These are phyloP conservation scores for Torymus aiolomorphi DNA, from an alignment of 2,888 invertebrate species.

Conservation along the genomic window DNA sequence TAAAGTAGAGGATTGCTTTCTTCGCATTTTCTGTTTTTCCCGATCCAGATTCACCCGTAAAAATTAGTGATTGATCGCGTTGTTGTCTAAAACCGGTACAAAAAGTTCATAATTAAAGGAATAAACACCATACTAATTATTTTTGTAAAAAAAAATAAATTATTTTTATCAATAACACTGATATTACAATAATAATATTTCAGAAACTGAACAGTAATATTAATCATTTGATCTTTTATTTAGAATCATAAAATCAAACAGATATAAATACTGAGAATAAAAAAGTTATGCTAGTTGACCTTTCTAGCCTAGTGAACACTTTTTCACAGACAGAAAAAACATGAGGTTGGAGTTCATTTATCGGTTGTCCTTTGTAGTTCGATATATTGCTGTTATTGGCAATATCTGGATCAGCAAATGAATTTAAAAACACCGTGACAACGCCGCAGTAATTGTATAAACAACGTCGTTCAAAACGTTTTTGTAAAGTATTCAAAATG, in stretches of 20 bases:
- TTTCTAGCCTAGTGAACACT: constrained; percentile 13
- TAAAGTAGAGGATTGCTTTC: constrained; percentile 98
- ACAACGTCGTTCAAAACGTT: constrained; percentile 18
- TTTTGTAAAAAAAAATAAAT: too few species aligned
- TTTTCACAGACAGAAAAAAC: constrained; percentile 30
- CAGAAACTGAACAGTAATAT: neutral
- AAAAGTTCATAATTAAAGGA: neutral
- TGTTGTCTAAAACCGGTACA: constrained; percentile 72
- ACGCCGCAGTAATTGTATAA: constrained; percentile 25
- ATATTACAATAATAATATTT: too few species aligned
- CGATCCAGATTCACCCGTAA: constrained; percentile 98
- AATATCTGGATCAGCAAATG: neutral
- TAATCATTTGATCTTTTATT: neutral
- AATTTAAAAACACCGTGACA: constrained; percentile 8
- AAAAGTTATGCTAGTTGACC: neutral
- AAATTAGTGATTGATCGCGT: constrained; percentile 89
- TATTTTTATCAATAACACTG: too few species aligned
- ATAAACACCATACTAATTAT: too few species aligned
- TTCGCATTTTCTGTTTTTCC: constrained; percentile 99
- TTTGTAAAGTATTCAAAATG: neutral
- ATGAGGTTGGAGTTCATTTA: constrained; percentile 2
- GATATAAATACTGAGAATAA: neutral
- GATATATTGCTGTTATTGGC: neutral
- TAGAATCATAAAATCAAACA: neutral
- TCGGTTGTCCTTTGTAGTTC: neutral